Conservation (phyloP, 1,140 invertebrate species). For the Chionoecetes opilio region DNA sequence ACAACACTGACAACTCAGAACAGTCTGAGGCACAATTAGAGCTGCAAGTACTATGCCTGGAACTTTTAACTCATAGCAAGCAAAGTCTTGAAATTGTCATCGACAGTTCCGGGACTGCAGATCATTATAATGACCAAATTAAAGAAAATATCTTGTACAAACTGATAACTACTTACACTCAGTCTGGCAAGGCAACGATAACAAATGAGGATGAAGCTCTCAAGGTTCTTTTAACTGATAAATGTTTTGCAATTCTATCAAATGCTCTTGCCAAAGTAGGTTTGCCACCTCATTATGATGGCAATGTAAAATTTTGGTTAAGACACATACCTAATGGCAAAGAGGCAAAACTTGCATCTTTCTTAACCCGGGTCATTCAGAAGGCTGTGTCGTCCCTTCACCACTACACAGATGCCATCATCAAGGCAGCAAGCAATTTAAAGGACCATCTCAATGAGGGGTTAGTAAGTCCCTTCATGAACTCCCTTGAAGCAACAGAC, state of each 20-base stretch:
- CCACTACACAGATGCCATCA: conserved; percentile 67
- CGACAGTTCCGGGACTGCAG: background rate
- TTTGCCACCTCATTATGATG: conserved; percentile 53
- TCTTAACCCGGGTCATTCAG: conserved; percentile 57
- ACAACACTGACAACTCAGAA: background rate
- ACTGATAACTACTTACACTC: conserved; percentile 58
- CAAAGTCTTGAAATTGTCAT: conserved; percentile 36
- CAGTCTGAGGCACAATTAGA: conserved; percentile 51
- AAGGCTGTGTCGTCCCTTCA: conserved; percentile 64
- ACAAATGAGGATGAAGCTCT: background rate
- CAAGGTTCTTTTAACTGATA: conserved; percentile 48
- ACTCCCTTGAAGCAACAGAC: conserved; percentile 38
- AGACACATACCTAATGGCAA: conserved; percentile 14
- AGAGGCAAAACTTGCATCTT: conserved; percentile 42
- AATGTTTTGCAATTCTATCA: conserved; percentile 53
- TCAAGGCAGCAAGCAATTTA: conserved; percentile 18
- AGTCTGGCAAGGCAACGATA: conserved; percentile 15
- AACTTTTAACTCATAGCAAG: conserved; percentile 4
- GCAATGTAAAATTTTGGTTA: conserved; percentile 61
- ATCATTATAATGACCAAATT: background rate
- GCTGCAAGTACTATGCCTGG: conserved; percentile 59
- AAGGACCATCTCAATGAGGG: background rate
- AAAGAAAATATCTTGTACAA: conserved; percentile 61
- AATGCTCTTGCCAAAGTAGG: conserved; percentile 41
- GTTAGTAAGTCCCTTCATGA: conserved; percentile 20